These are phyloP conservation scores for Notarius lentiginosus DNA, from an alignment of 2,113 vertebrate species.

Conservation along the genomic window DNA sequence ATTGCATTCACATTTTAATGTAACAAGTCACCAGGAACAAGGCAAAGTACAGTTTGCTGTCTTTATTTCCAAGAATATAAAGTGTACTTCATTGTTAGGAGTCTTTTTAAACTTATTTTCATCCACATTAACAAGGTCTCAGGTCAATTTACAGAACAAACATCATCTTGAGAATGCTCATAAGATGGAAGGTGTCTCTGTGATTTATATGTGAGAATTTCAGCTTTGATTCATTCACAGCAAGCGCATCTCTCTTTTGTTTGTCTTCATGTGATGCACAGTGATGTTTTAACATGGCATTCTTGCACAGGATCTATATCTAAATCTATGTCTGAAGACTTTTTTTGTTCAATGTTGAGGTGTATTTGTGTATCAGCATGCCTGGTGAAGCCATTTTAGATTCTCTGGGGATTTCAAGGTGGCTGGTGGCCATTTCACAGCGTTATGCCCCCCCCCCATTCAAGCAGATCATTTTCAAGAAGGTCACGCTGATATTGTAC, in stretches of 20 bases:
- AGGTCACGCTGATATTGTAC: background rate
- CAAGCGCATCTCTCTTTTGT: background rate
- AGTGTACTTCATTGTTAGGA: background rate
- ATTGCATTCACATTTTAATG: background rate
- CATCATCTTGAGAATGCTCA: constrained; percentile 57
- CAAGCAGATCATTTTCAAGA: constrained; percentile 36
- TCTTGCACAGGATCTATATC: background rate
- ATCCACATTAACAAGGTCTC: constrained; percentile 60
- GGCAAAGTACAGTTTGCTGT: background rate
- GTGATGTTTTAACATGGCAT: background rate
- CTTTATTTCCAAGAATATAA: background rate
- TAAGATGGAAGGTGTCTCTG: constrained; percentile 60
- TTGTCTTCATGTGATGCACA: constrained; percentile 10
- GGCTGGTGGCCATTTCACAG: constrained; percentile 57
- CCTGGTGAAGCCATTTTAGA: constrained; percentile 55
- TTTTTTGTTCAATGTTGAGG: constrained; percentile 1
- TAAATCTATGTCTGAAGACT: background rate
- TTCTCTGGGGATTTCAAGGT: constrained; percentile 53
- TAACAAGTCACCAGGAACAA: background rate
- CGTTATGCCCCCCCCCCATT: constrained; percentile 1
- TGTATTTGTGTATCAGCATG: constrained; percentile 39
- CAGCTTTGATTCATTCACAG: constrained; percentile 43
- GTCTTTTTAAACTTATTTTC: constrained; percentile 16
- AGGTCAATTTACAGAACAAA: constrained; percentile 54
- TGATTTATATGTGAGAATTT: constrained; percentile 58